Percentiles rank a stretch among this genome's conserved stretches.
phyloP scores from a whole-genome alignment of 1,140 invertebrate species.

The Kradibia gibbosae region DNA sequence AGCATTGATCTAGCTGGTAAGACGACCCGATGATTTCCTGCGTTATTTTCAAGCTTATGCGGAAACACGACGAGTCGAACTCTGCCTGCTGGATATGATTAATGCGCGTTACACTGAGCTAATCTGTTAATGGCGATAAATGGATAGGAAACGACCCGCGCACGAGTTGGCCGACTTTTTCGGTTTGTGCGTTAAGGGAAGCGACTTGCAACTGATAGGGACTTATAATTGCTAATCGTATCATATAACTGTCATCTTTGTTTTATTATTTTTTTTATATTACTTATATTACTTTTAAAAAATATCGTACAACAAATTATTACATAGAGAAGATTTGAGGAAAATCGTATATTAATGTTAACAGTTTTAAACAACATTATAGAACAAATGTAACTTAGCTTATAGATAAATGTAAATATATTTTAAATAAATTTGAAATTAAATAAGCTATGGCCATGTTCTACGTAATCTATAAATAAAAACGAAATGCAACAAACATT shows the following conservation, averaged over 20 bases:
- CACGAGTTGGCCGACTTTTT: too few species aligned
- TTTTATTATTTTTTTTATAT: too few species aligned
- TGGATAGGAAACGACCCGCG: too few species aligned
- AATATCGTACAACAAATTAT: neutral
- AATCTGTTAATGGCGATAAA: too few species aligned
- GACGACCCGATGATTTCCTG: too few species aligned
- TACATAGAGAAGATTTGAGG: neutral
- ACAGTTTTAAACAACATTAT: neutral
- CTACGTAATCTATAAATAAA: neutral
- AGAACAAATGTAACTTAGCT: neutral
- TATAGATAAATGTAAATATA: constrained; percentile 34
- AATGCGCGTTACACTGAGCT: neutral
- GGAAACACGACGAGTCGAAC: neutral
- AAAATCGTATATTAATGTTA: constrained; percentile 18
- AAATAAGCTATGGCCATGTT: neutral
- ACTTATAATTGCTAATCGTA: neutral
- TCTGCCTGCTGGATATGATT: neutral
- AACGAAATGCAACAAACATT: neutral
- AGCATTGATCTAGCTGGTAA: too few species aligned
- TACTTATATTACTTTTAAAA: neutral
- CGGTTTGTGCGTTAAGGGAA: too few species aligned
- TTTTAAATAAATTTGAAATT: constrained; percentile 10
- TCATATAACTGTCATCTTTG: too few species aligned
- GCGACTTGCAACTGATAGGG: neutral
- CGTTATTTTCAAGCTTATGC: too few species aligned